A percentile compares a stretch with the other conserved stretches of the same genome.
These are phyloP conservation scores for Lepidurus arcticus DNA, from an alignment of 1,140 invertebrate genomes.

Conservation along the genomic window DNA sequence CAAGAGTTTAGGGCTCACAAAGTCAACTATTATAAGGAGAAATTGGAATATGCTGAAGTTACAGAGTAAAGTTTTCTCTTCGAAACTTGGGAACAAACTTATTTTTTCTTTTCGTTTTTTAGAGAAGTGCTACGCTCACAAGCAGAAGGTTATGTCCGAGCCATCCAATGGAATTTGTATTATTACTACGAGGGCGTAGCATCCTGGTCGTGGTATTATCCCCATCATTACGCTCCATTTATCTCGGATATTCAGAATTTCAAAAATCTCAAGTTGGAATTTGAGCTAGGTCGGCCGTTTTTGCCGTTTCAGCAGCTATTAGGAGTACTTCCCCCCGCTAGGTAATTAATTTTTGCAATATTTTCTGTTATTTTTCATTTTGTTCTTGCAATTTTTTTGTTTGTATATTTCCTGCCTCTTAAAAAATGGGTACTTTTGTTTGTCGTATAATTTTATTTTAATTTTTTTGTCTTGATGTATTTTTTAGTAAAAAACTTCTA, in stretches of 20 bases:
- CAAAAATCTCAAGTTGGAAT: conserved; percentile 53
- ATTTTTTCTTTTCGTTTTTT: conserved; percentile 38
- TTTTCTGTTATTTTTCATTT: conserved; percentile 20
- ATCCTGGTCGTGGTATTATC: conserved; percentile 97
- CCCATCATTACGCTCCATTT: conserved; percentile 92
- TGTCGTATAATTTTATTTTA: neutral
- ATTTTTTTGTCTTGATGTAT: neutral
- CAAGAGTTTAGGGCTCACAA: conserved; percentile 81
- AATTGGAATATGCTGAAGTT: conserved; percentile 71
- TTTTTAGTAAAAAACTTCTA: conserved; percentile 56
- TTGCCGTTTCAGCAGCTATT: conserved; percentile 90
- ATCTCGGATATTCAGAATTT: conserved; percentile 88
- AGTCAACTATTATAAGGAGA: conserved; percentile 84
- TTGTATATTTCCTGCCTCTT: neutral
- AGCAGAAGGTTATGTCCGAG: conserved; percentile 79
- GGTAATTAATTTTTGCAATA: conserved; percentile 34
- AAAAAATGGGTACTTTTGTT: neutral
- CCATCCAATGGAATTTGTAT: conserved; percentile 91
- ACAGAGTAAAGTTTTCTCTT: conserved; percentile 42
- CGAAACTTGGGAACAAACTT: conserved; percentile 17
- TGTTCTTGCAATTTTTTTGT: neutral
- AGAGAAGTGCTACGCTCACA: conserved; percentile 72
- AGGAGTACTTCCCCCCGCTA: conserved; percentile 80
- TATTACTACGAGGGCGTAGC: conserved; percentile 96
- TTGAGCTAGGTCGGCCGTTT: conserved; percentile 81